Evolutionary conservation across 2,113 vertebrate species (phyloP), one percentile per base, ranked within the genome.

Genomic region (Ochotona princeps): DNA sequence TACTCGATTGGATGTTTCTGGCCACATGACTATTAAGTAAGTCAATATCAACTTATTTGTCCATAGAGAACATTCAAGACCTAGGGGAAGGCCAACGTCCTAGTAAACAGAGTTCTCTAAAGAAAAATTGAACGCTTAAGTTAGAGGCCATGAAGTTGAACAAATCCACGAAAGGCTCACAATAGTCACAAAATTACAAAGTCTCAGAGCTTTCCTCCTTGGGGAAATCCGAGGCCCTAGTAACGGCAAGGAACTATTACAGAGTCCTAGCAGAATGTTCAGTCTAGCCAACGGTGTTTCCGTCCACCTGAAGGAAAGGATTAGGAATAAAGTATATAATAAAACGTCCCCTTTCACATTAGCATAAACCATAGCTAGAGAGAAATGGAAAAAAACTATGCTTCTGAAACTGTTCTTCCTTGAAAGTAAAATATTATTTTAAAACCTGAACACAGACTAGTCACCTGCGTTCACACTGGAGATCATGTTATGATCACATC

Each of bases 181-280:
- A 20, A 30, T 65, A 57, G 54, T 66, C 30, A 83, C 61, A 78
- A 83, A 82, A 69, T 88, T 74, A 60, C 51, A 88, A 89, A 81
- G 60, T 14, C 51, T 44, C 15, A 85, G 32, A 9, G 51, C 86
- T 23, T 20, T 12, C 32, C 67, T 90, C 32, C 25, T 28, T 74
- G 30, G 18, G 5, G 8, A 70, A 60, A 17, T 51, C 35, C 32
- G 47, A 32, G 0, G 9, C 11, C 73, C 35, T 21, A 69, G 2
- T 49, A 23, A 76, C 8, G 0, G 1, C 0, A 70, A 60, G 25
- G 30, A 32, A 74, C 80, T 82, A 32, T 57, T 82, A 67, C 23
- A 17, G 10, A 8, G 51, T 85, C 32, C 38, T 69, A 81, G 63
- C n/a, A 84, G 26, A 76, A 9, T 12, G 82, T 79, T 8, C 12